Evolutionary conservation across 2,888 invertebrate species (phyloP), one percentile per base, ranked within the genome.

Genomic region (Lasioglossum villosulum): DNA sequence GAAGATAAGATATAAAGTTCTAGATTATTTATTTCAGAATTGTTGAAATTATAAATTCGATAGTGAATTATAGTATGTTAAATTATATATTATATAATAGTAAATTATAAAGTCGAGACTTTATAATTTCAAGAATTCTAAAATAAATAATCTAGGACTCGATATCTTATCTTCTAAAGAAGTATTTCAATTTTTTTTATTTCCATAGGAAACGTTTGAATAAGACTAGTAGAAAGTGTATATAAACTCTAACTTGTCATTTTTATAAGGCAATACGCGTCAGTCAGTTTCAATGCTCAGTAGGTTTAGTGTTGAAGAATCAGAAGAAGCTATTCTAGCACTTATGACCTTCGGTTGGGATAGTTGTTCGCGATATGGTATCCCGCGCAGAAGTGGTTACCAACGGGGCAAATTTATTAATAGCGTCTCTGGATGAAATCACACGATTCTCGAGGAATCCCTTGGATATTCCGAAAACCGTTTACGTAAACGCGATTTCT

Each of bases 391-490:
- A 63, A 39, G 66, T 52, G 16, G 76, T n/a, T 82, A 78, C 77
- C 80, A 78, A 75, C 78, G 74, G 37, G 56, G 6, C 73, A 66
- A 52, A 80, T 82, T 81, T 88, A 88, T 88, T 88, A 88, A 88
- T 86, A 86, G 81, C 16, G 48, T 23, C 48, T 12, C 68, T 45
- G 34, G n/a, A 42, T 80, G 81, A 80, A 80, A 66, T 77, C 76
- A 78, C 42, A 68, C n/a, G 56, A 73, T 82, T 52, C 4, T 23
- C 52, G 12, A 71, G 48, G 12, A 48, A 74, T 73, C 23, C 52
- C 39, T n/a, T 39, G 56, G 52, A 23, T 48, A 66, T 48, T 52
- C 39, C 34, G 56, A n/a, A 77, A 78, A 73, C 59, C 37, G 48
- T n/a, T 68, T 68, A 14, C 6, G 68, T 16, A 12, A 52, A n/a